These are phyloP conservation scores for Frankliniella intonsa DNA, from an alignment of 2,888 invertebrate genomes.

Conservation along the genomic window DNA sequence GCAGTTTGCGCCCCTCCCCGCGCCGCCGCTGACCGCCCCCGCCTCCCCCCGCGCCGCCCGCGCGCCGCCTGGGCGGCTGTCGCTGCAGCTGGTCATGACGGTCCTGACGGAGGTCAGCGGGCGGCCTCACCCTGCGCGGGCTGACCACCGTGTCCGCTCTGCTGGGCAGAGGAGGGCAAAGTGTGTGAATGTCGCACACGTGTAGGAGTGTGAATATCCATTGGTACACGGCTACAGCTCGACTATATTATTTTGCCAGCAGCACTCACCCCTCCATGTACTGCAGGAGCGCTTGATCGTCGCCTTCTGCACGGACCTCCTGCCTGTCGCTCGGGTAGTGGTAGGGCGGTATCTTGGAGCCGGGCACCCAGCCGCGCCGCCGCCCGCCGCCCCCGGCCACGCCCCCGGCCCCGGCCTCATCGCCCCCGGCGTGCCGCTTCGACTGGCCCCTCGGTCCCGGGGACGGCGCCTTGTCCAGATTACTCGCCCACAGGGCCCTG, in stretches of 20 bases:
- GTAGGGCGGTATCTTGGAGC: conserved; percentile 12
- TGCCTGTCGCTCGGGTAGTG: neutral
- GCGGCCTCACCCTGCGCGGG: neutral
- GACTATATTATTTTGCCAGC: neutral
- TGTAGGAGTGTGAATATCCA: neutral
- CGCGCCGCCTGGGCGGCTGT: neutral
- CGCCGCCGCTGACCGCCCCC: neutral
- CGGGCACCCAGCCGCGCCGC: neutral
- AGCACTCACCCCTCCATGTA: neutral
- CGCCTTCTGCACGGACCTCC: neutral
- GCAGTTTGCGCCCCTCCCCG: neutral
- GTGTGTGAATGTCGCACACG: neutral
- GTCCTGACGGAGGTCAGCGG: neutral
- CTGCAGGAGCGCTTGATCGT: neutral
- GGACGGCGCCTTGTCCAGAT: neutral
- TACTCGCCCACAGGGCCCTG: neutral
- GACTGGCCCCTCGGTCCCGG: neutral
- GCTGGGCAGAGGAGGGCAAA: neutral
- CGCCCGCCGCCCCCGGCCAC: neutral
- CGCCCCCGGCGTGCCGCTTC: neutral
- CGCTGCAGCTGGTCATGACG: neutral
- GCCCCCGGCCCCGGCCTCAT: neutral
- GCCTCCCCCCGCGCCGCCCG: neutral
- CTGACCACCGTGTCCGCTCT: conserved; percentile 5
- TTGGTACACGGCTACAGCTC: neutral